These are phyloP conservation scores for Platynereis dumerilii DNA, from an alignment of 2,888 invertebrate genomes.

Conservation along the genomic window DNA sequence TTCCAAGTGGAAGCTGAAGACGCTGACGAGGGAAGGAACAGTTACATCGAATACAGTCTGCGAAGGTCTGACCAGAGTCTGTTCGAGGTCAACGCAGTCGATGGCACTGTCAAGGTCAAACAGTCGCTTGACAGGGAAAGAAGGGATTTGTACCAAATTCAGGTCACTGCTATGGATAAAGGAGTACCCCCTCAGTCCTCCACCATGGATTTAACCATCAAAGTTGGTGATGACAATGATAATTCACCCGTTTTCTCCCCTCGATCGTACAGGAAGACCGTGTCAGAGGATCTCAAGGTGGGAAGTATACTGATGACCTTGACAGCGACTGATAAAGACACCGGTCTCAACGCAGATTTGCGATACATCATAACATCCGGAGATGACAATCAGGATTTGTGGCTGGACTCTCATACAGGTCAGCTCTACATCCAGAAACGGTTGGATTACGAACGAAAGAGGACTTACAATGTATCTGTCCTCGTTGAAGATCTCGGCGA, in stretches of 20 bases:
- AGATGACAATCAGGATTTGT: slow-evolving; percentile 64
- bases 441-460: slow-evolving; percentile 89
- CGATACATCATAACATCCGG: slow-evolving; percentile 88
- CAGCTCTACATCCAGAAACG: slow-evolving; percentile 90
- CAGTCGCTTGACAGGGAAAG: slow-evolving; percentile 79
- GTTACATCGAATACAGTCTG: slow-evolving; percentile 73
- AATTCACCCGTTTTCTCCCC: slow-evolving; percentile 68
- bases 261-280: slow-evolving; percentile 74
- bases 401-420: slow-evolving; percentile 79
- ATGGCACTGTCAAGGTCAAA: slow-evolving; percentile 84
- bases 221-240: slow-evolving; percentile 52
- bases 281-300: slow-evolving; percentile 91
- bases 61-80: slow-evolving; percentile 68
- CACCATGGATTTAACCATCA: slow-evolving; percentile 40
- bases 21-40: slow-evolving; percentile 79
- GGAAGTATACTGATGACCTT: slow-evolving; percentile 87
- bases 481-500: slow-evolving; percentile 74
- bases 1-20: slow-evolving; percentile 87
- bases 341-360: slow-evolving; percentile 87
- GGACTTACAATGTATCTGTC: slow-evolving; percentile 82
- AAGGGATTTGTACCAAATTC: slow-evolving; percentile 44
- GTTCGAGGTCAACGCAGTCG: slow-evolving; percentile 85
- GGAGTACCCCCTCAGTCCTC: slow-evolving; percentile 44
- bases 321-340: slow-evolving; percentile 69
- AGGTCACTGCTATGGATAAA: slow-evolving; percentile 50